Base-by-base conservation (phyloP, 2,888 invertebrate species). In the Tachina grossa region DNA sequence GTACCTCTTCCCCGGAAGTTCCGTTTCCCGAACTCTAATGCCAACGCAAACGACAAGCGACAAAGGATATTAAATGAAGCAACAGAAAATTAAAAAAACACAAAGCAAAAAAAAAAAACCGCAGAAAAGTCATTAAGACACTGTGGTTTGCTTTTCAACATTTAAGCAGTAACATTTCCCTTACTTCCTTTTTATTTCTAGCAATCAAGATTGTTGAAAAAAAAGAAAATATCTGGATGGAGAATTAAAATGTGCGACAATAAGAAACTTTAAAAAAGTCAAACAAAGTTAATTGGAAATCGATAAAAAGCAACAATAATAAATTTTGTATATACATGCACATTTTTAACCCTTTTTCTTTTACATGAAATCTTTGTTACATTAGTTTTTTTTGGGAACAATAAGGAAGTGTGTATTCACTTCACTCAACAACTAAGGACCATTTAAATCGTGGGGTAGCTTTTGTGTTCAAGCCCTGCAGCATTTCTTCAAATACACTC, bases 51-150 rank as follows among this genome's bases (percentile, higher is more conserved):
- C 80, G 57, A 22, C 80, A 66, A 72, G 65, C 72, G 79, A 72
- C 19, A 53, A 66, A 79, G 71, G 45, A 74, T 49, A 59, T 63
- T 53, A 45, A 45, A 39, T 9, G 45, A 19, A 76, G 41, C 39
- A 59, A 22, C n/a, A 41, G 22, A 8, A 47, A 66, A 31, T n/a
- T n/a, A 31, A 19, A 31, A 39, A 47, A 66, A 49, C 19, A 66
- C 39, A 43, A 59, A 55, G 4, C 39, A 39, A 47, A 43, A 47
- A 31, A 47, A 31, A 80, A 45, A 80, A 72, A 78, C 83, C 83
- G 78, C 72, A 77, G n/a, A 83, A 66, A 83, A 78, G 77, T 78
- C 77, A 83, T 78, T 83, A 83, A 77, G 77, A 74, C 66, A 66
- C 77, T 53, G 72, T 66, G 66, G 77, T 51, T 81, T 57, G 39